These are phyloP conservation scores for Hirudinaria manillensis DNA, from an alignment of 2,888 invertebrate species.

Conservation along the genomic window DNA sequence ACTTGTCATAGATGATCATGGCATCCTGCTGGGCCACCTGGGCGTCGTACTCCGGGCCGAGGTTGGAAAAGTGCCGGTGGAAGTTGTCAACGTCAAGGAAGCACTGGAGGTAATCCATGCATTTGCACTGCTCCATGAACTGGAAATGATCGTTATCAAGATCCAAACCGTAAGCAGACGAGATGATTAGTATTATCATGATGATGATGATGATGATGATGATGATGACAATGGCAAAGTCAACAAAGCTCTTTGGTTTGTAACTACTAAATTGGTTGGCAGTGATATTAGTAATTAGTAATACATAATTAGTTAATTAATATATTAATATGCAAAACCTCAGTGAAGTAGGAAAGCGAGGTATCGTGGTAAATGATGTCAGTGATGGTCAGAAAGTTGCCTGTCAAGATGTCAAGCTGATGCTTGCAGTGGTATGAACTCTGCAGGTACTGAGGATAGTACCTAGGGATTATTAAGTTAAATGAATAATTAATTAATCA, in stretches of 20 bases:
- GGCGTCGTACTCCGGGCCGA: slow-evolving; percentile 56
- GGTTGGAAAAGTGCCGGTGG: slow-evolving; percentile 62
- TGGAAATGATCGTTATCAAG: slow-evolving; percentile 43
- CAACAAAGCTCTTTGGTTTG: neutral
- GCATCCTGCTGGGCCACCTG: slow-evolving; percentile 83
- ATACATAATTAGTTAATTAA: no score
- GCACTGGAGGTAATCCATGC: slow-evolving; percentile 74
- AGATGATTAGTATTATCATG: neutral
- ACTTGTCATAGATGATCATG: slow-evolving; percentile 88
- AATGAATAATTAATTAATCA: neutral
- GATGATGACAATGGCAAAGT: no score
- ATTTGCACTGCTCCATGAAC: slow-evolving; percentile 83
- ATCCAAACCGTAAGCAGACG: neutral
- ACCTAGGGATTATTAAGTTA: slow-evolving; percentile 51
- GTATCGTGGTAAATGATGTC: slow-evolving; percentile 86
- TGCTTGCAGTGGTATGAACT: slow-evolving; percentile 85
- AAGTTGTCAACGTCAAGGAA: slow-evolving; percentile 83
- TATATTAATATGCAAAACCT: no score
- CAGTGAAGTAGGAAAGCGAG: slow-evolving; percentile 87
- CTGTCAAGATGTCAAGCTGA: slow-evolving; percentile 82
- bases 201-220: neutral
- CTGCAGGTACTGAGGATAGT: slow-evolving; percentile 73
- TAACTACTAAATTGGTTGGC: neutral
- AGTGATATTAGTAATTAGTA: no score
- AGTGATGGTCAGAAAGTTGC: slow-evolving; percentile 69